These are phyloP conservation scores for Stegodyphus dumicola DNA, from an alignment of 1,140 invertebrate genomes.

Conservation along the genomic window DNA sequence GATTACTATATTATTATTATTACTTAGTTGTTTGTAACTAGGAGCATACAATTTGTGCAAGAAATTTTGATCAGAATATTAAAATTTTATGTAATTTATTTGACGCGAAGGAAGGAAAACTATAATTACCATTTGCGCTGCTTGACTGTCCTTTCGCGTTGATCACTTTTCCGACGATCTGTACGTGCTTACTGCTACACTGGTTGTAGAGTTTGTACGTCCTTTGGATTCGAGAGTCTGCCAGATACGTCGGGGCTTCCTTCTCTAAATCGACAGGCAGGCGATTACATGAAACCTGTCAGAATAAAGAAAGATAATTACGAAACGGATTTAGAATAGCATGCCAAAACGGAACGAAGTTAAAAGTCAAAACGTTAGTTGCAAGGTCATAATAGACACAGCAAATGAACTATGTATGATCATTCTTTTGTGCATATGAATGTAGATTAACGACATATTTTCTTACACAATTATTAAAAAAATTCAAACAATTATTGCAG, in stretches of 20 bases:
- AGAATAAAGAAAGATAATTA: background rate
- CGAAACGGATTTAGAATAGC: background rate
- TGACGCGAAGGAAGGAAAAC: too few species aligned
- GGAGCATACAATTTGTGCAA: too few species aligned
- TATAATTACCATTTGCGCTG: conserved; percentile 35
- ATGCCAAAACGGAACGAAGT: background rate
- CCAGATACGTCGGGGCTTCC: conserved; percentile 18
- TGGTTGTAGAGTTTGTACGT: conserved; percentile 57
- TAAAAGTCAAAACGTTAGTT: background rate
- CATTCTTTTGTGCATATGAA: too few species aligned
- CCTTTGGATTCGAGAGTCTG: conserved; percentile 28
- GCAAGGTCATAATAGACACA: too few species aligned
- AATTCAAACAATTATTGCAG: too few species aligned
- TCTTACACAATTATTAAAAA: too few species aligned
- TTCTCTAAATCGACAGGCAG: conserved; percentile 35
- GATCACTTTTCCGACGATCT: conserved; percentile 45
- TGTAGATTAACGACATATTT: too few species aligned
- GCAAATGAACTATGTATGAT: too few species aligned
- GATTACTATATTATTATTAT: too few species aligned
- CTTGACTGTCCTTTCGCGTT: conserved; percentile 39
- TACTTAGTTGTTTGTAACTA: too few species aligned
- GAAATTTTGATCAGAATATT: too few species aligned
- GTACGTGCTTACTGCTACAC: conserved; percentile 52
- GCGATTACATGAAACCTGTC: conserved; percentile 47
- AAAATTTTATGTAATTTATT: too few species aligned